These are phyloP conservation scores for Hypanus sabinus DNA, from an alignment of 2,113 vertebrate genomes.

Conservation along the genomic window DNA sequence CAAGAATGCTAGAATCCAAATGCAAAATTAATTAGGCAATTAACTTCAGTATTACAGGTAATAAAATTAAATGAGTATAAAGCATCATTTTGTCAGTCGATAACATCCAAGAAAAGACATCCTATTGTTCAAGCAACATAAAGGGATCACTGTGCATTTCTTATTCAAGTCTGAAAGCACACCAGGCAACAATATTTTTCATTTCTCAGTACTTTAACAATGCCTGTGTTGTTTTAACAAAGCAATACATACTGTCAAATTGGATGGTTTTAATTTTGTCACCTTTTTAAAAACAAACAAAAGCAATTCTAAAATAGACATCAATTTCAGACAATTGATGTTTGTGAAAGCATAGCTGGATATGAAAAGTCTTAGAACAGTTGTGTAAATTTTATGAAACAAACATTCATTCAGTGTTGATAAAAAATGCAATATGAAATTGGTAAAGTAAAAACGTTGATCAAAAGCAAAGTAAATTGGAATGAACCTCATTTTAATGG, in stretches of 20 bases:
- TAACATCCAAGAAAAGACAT: not conserved
- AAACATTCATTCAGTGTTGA: not conserved
- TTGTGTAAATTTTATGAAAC: not conserved
- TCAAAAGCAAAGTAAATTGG: not conserved
- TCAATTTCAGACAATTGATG: not conserved
- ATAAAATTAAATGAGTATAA: constrained; percentile 17
- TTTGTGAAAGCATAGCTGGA: not conserved
- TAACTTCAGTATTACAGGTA: constrained; percentile 16
- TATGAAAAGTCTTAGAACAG: not conserved
- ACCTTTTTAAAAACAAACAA: not conserved
- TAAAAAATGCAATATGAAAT: not conserved
- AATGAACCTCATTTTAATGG: not conserved
- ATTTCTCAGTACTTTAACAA: not conserved
- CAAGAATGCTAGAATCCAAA: constrained; percentile 14
- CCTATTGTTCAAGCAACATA: not conserved
- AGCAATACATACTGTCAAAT: not conserved
- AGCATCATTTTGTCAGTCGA: not conserved
- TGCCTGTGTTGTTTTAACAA: not conserved
- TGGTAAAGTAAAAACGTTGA: not conserved
- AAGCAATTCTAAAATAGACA: not conserved
- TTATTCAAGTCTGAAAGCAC: not conserved
- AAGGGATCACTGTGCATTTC: not conserved
- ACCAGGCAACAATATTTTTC: not conserved
- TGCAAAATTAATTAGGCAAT: constrained; percentile 23
- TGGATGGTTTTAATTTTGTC: not conserved